A percentile compares a stretch with the other conserved stretches of the same genome.
phyloP scores from a whole-genome alignment of 2,888 invertebrate genomes.

The Clostera curtula region DNA sequence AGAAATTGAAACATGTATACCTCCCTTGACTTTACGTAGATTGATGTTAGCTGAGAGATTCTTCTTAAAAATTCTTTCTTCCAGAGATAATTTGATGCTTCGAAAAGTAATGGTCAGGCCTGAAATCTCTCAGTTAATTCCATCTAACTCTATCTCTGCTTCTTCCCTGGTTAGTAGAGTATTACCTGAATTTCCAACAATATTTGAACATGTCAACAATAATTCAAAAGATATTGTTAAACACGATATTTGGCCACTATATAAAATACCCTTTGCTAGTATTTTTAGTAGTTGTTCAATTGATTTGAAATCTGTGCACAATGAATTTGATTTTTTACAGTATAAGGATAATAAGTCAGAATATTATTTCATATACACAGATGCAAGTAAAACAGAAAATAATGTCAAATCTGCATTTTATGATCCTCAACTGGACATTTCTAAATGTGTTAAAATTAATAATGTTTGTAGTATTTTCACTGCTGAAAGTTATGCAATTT shows the following conservation, averaged over 20 bases:
- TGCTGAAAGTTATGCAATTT: not conserved
- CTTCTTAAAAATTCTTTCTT: not conserved
- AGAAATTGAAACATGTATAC: slow-evolving; percentile 4
- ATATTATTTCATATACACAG: not conserved
- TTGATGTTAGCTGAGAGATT: not conserved
- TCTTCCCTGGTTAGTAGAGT: not conserved
- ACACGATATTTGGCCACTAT: not conserved
- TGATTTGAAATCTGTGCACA: not conserved
- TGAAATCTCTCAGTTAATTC: not conserved
- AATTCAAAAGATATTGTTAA: not conserved
- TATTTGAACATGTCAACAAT: not conserved
- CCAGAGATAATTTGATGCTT: not conserved
- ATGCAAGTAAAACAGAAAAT: not conserved
- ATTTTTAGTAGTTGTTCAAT: not conserved
- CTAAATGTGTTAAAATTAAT: not conserved
- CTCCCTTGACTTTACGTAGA: not conserved
- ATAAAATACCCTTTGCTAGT: not conserved
- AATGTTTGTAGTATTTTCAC: not conserved
- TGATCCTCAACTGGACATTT: not conserved
- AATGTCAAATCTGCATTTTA: not conserved
- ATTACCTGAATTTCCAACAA: not conserved
- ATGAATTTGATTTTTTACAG: not conserved
- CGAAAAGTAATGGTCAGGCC: not conserved
- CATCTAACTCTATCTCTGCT: not conserved
- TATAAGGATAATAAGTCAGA: not conserved